Evolutionary conservation across 2,888 invertebrate species (phyloP).

Genomic region (Stramonita haemastoma): DNA sequence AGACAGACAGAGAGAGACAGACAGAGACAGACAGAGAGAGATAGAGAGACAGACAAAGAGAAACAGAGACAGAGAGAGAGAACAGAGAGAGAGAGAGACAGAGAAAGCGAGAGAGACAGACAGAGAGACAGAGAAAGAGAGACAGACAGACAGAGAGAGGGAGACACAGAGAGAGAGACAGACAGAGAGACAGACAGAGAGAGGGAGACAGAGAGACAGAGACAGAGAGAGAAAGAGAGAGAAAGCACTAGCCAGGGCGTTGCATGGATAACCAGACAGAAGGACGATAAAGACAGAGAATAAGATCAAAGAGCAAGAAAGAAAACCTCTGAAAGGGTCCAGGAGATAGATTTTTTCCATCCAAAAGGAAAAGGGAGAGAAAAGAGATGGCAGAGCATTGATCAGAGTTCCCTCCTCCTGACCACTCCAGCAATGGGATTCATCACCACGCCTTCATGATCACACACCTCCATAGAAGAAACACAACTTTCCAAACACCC

Average conservation of each 20-base stretch:
- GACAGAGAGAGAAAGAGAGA: background rate
- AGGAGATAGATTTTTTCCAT: no score
- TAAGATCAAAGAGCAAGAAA: background rate
- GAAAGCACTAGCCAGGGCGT: background rate
- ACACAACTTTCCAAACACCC: no score
- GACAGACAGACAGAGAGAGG: background rate
- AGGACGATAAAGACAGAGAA: background rate
- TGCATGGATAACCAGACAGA: background rate
- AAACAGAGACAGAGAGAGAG: no score
- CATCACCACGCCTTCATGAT: no score
- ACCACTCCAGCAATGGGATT: no score
- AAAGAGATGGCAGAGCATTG: no score
- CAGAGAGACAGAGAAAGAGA: conserved; percentile 20
- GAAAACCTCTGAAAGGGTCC: no score
- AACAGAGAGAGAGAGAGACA: background rate
- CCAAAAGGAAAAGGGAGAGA: no score
- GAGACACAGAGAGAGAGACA: background rate
- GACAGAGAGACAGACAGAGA: background rate
- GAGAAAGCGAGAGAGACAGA: no score
- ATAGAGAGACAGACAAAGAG: conserved; percentile 9
- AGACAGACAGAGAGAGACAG: background rate
- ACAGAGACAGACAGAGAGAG: background rate
- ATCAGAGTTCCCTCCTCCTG: no score
- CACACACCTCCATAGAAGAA: no score
- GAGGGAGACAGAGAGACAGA: conserved; percentile 23